Evolutionary conservation across 2,888 invertebrate species (phyloP).

Genomic region (Tetranychus piercei): DNA sequence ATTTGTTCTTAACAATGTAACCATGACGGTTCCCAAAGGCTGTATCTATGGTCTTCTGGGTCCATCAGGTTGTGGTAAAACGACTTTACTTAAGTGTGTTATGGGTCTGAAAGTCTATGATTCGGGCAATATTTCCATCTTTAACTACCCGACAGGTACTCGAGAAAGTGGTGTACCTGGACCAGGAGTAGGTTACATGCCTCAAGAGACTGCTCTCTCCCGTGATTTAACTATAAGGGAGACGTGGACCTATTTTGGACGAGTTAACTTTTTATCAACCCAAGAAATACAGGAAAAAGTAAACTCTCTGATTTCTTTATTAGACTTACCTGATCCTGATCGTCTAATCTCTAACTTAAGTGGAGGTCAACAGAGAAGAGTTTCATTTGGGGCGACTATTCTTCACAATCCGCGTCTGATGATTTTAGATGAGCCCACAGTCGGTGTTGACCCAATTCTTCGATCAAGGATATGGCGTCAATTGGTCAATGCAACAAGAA

Average conservation of each 20-base stretch:
- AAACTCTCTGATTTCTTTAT: not conserved
- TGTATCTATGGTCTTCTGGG: slow-evolving; percentile 12
- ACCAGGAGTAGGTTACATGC: slow-evolving; percentile 21
- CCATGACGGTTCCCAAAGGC: not conserved
- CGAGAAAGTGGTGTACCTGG: slow-evolving; percentile 16
- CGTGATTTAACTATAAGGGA: slow-evolving; percentile 19
- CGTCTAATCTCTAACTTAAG: slow-evolving; percentile 12
- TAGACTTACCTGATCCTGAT: slow-evolving; percentile 10
- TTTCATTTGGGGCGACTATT: slow-evolving; percentile 17
- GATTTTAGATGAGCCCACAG: slow-evolving; percentile 19
- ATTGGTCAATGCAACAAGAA: not conserved
- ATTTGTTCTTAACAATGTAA: slow-evolving; percentile 1
- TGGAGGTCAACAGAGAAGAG: slow-evolving; percentile 20
- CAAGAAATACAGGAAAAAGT: slow-evolving; percentile 6
- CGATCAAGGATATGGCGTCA: slow-evolving; percentile 19
- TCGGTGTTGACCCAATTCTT: slow-evolving; percentile 20
- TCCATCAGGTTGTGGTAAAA: slow-evolving; percentile 10
- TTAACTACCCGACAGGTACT: not conserved
- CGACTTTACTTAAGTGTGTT: slow-evolving; percentile 2
- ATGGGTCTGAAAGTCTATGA: not conserved
- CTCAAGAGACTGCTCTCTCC: slow-evolving; percentile 20
- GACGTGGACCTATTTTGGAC: slow-evolving; percentile 17
- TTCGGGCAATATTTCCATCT: not conserved
- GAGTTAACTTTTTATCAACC: slow-evolving; percentile 12
- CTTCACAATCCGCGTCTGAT: slow-evolving; percentile 17